phyloP scores from a whole-genome alignment of 2,888 invertebrate species.

The Drosophila rellima region DNA sequence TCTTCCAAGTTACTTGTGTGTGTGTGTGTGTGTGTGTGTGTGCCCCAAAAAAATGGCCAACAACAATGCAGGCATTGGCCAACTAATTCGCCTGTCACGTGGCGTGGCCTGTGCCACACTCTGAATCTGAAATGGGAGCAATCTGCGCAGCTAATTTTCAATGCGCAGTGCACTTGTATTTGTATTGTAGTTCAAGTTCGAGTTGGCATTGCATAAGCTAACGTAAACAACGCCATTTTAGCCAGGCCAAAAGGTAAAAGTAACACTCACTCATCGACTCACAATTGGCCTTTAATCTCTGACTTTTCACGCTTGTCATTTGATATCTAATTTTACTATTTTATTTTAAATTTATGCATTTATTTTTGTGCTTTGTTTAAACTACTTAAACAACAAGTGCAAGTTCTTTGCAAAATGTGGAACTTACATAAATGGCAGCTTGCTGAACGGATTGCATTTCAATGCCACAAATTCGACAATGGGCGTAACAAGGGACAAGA shows the following conservation, averaged over 20 bases:
- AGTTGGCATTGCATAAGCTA: conserved; percentile 49
- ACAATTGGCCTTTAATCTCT: conserved; percentile 66
- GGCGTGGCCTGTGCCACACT: conserved; percentile 58
- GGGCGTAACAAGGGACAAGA: conserved; percentile 20
- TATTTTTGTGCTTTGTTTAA: conserved; percentile 54
- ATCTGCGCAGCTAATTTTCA: conserved; percentile 68
- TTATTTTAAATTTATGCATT: conserved; percentile 62
- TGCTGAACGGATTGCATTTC: conserved; percentile 46
- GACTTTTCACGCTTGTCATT: conserved; percentile 73
- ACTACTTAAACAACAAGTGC: conserved; percentile 46
- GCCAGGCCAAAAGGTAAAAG: conserved; percentile 63
- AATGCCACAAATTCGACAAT: conserved; percentile 42
- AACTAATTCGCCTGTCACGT: conserved; percentile 75
- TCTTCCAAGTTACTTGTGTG: conserved; percentile 19
- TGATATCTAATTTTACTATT: conserved; percentile 61
- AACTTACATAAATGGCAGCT: conserved; percentile 81
- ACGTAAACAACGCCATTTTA: neutral
- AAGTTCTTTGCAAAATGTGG: conserved; percentile 71
- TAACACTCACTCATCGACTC: conserved; percentile 22
- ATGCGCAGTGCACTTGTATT: too few species aligned
- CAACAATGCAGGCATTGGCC: conserved; percentile 54
- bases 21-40: conserved; percentile 30
- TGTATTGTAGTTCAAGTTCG: conserved; percentile 78
- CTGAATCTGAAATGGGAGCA: conserved; percentile 64
- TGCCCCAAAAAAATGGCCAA: conserved; percentile 64